Evolutionary conservation across 2,888 invertebrate genomes (phyloP).

Genomic region (Steinernema scapterisci): DNA sequence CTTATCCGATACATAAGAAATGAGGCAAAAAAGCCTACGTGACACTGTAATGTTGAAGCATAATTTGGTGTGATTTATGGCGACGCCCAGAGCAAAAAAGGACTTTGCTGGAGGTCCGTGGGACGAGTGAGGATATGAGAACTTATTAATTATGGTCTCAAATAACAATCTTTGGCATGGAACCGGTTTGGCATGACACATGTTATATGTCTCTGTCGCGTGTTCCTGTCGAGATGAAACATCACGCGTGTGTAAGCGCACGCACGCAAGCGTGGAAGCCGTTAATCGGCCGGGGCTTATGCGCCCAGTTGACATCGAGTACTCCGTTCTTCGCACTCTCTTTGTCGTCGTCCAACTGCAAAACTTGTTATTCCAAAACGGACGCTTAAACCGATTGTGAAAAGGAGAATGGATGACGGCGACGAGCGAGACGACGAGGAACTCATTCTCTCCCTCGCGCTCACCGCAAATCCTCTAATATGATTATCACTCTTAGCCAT

Average conservation of each 20-base stretch:
- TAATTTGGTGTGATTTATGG: not conserved
- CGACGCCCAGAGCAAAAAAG: not conserved
- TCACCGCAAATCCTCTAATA: slow-evolving; percentile 16
- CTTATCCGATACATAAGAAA: not conserved
- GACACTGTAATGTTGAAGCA: not conserved
- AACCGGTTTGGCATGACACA: slow-evolving; percentile 8
- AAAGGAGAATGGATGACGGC: not conserved
- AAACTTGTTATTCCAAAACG: slow-evolving; percentile 28
- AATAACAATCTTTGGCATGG: not conserved
- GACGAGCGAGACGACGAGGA: not conserved
- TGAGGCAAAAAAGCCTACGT: not conserved
- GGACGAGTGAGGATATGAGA: too few species aligned
- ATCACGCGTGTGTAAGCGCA: not conserved
- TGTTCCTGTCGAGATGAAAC: slow-evolving; percentile 26
- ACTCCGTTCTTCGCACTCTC: not conserved
- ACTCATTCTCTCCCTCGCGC: not conserved
- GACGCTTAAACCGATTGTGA: slow-evolving; percentile 8
- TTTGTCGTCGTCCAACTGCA: slow-evolving; percentile 3
- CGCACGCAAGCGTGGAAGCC: not conserved
- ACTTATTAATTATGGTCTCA: not conserved
- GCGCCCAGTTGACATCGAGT: not conserved
- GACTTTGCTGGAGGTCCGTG: not conserved
- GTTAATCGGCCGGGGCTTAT: not conserved
- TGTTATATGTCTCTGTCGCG: slow-evolving; percentile 5
- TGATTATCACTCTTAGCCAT: not conserved